These are phyloP conservation scores for Ischnus inquisitorius DNA, from an alignment of 2,888 invertebrate species.

Conservation along the genomic window DNA sequence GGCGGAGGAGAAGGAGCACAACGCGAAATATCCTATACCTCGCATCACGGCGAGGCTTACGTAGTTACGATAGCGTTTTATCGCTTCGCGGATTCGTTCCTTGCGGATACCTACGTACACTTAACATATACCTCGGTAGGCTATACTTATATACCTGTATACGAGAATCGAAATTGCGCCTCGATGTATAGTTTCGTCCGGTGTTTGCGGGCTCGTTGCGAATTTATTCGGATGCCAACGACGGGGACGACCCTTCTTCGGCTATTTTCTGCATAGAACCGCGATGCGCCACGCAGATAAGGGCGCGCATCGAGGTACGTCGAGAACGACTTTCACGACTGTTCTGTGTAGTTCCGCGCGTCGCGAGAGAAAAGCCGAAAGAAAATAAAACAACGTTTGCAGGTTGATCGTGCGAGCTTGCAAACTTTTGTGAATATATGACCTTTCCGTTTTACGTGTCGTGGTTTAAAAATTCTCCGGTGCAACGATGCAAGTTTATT, in stretches of 20 bases:
- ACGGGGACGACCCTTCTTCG: conserved; percentile 27
- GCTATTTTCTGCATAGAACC: conserved; percentile 6
- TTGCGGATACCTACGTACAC: conserved; percentile 19
- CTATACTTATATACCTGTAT: conserved; percentile 26
- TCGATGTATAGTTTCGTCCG: conserved; percentile 41
- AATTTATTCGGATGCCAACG: conserved; percentile 51
- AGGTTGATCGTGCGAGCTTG: conserved; percentile 8
- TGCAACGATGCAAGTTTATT: too few species aligned
- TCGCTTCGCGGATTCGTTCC: conserved; percentile 45
- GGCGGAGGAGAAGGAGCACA: conserved; percentile 18
- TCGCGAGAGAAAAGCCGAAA: background rate
- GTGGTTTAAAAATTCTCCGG: background rate
- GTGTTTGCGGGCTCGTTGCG: conserved; percentile 42
- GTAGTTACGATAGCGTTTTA: conserved; percentile 66
- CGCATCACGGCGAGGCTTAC: conserved; percentile 49
- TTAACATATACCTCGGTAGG: background rate
- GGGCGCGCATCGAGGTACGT: conserved; percentile 11
- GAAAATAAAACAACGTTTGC: background rate
- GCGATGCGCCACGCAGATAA: conserved; percentile 31
- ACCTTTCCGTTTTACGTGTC: background rate
- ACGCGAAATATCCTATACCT: conserved; percentile 45
- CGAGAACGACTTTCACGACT: conserved; percentile 22
- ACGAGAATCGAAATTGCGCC: conserved; percentile 46
- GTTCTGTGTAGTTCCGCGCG: conserved; percentile 1
- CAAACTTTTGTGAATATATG: background rate